Percentiles rank a stretch among this genome's conserved stretches.
Conservation (phyloP, 2,888 invertebrate genomes). For the Chironomus tentans region DNA sequence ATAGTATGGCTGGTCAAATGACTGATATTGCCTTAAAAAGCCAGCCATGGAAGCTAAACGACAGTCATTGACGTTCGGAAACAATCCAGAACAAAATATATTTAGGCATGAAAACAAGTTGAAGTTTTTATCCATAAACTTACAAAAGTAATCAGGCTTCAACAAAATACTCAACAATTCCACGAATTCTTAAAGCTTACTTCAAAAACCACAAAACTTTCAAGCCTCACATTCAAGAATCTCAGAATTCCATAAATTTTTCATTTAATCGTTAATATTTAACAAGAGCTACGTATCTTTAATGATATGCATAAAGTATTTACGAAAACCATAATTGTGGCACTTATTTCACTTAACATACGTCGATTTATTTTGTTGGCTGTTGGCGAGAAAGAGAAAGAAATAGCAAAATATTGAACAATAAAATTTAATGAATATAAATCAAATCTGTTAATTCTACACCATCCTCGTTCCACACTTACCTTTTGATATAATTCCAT, state of each 20-base stretch:
- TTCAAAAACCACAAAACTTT: background rate
- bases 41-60: too few relatives aligned
- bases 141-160: too few relatives aligned
- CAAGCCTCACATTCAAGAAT: background rate
- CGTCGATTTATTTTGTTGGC: background rate
- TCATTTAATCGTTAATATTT: slow-evolving; percentile 10
- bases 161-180: too few relatives aligned
- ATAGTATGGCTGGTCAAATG: too few relatives aligned
- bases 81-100: too few relatives aligned
- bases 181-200: too few relatives aligned
- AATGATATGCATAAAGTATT: slow-evolving; percentile 19
- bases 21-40: too few relatives aligned
- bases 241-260: background rate
- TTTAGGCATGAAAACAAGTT: too few relatives aligned
- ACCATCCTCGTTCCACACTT: background rate
- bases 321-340: slow-evolving; percentile 19
- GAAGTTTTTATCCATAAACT: too few relatives aligned
- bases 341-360: slow-evolving; percentile 13
- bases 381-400: background rate
- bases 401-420: background rate
- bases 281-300: slow-evolving; percentile 20
- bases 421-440: background rate
- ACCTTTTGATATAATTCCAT: slow-evolving; percentile 30
- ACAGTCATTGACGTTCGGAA: too few relatives aligned
- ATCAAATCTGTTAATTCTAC: background rate